Evolutionary conservation across 1,140 invertebrate genomes (phyloP), one percentile per base, ranked within the genome.

Genomic region (Spodoptera frugiperda): DNA sequence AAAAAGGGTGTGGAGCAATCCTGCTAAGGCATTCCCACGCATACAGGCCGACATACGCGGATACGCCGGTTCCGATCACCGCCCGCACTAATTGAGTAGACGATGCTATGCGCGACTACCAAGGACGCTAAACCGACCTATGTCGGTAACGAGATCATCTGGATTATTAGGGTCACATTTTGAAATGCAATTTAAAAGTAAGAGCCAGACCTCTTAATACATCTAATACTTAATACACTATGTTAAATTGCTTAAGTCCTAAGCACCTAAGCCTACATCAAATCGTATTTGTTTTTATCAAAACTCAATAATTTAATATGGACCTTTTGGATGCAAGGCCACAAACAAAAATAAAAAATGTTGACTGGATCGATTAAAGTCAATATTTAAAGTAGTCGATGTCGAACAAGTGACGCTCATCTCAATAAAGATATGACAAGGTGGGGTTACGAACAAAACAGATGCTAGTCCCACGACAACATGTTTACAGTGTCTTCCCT

Each of bases 1-100:
- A 77, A 75, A 82, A 83, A 75, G 72, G 81, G 82, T 84, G 83
- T 83, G 82, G 78, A 76, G 76, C 80, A 76, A 80, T 78, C 25
- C 67, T 54, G 74, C 74, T 75, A 83, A 84, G 76, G 80, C 76
- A 86, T 92, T 92, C 90, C 90, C 90, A 92, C 90, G 90, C 86
- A 82, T 74, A 74, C 72, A 59, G 48, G 68, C 68, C 78, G 76
- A 78, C 78, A 84, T 79, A 84, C 82, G 81, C 85, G 87, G 85
- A 87, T 86, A 86, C 84, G 83, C 68, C 84, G 84, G 90, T 91
- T 91, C 89, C 88, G 84, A 90, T 87, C 89, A 81, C 84, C 84
- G 89, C 81, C 79, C 83, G 80, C 83, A 82, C 87, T 91, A 92
- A 92, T 92, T 91, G 88, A 87, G 78, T 77, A 86, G 81, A 84